Evolutionary conservation across 2,797 vertebrate species (phyloP).

Genomic region (Leucoraja ocellata): DNA sequence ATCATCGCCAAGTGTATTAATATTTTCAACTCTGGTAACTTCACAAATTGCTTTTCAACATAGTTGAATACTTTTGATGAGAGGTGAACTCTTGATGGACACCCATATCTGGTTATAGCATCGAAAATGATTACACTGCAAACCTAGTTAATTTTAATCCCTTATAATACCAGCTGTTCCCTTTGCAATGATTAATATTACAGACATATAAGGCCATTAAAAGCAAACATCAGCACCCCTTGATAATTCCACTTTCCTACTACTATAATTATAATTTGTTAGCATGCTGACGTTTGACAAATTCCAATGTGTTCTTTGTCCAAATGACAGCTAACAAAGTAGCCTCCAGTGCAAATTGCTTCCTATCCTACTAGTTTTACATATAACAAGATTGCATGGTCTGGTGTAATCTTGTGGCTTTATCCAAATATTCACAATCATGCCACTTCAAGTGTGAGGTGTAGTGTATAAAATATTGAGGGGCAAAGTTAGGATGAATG

Average conservation of each 20-base stretch:
- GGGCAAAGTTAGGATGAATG: too few species aligned
- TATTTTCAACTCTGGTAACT: neutral
- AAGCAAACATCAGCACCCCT: neutral
- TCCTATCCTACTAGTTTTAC: neutral
- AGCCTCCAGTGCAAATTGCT: neutral
- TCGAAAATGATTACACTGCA: neutral
- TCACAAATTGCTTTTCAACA: constrained; percentile 23
- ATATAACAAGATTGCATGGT: neutral
- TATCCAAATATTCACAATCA: neutral
- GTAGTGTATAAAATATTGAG: too few species aligned
- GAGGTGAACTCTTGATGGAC: neutral
- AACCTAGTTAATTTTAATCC: neutral
- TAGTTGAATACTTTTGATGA: constrained; percentile 4
- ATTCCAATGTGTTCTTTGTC: neutral
- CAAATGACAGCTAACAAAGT: neutral
- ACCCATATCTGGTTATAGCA: neutral
- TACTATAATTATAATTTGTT: neutral
- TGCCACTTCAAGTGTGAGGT: neutral
- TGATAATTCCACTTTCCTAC: neutral
- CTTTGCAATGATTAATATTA: neutral
- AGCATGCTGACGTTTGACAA: neutral
- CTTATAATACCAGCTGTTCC: neutral
- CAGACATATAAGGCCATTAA: neutral
- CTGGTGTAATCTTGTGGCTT: neutral
- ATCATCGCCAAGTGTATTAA: neutral